Evolutionary conservation across 2,113 vertebrate genomes (phyloP), one percentile per base, ranked within the genome.

Genomic region (Embiotoca jacksoni): DNA sequence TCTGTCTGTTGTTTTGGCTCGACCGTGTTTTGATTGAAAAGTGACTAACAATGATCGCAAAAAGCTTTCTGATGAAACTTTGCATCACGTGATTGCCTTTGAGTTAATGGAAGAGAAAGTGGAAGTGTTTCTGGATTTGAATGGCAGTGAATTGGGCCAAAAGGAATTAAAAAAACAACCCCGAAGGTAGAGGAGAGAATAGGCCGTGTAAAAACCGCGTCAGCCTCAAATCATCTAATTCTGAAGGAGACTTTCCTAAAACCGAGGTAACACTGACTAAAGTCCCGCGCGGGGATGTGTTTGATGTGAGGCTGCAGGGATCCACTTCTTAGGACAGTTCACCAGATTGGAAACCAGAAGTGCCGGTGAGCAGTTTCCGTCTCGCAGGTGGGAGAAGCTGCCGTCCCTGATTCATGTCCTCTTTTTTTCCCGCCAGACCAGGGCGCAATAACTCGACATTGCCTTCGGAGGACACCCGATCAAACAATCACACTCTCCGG

Each of bases 401-500:
- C 59, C 7, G 44, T 62, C 63, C 62, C 31, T 79, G 66, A 80
- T 56, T 62, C 7, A 44, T 2, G n/a, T 74, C 52, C 67, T 47
- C 31, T 77, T 32, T 61, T 61, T 53, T 61, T 23, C 63, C 63
- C 49, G 32, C 53, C 91, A 99, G 97, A 94, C 94, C 96, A 14
- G 93, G 95, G 2, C 95, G 96, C 92, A 95, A 96, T 84, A 94
- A 92, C 90, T 96, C 95, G 15, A 95, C 96, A 75, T 68, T 85
- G 82, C 90, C 93, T 84, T 95, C 95, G 0, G 97, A 98, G 76
- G 97, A 99, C 71, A 90, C 85, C 90, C 90, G 96, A 76, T 95
- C 96, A 90, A 95, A 96, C 94, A 97, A 95, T 89, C 95, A 97
- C 76, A 95, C 96, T 91, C 96, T 98, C 87, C 92, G 97, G 81